Percentiles rank a stretch among this genome's conserved stretches.
These are phyloP conservation scores for Ovis aries DNA, from an alignment of 2,113 vertebrate species.

Conservation along the genomic window DNA sequence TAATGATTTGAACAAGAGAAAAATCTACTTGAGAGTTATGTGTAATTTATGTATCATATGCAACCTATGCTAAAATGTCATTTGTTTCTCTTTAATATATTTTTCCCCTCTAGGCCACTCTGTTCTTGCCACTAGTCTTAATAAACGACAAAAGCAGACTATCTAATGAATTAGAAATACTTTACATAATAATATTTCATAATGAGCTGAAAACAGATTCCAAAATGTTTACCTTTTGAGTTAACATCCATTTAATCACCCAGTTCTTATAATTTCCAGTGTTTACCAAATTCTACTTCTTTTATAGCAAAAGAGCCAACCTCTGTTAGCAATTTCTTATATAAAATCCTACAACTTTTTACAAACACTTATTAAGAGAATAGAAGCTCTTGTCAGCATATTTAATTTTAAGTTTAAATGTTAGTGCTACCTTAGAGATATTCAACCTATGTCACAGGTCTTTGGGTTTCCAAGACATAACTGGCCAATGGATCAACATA, in stretches of 20 bases:
- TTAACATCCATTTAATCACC: background rate
- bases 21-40: background rate
- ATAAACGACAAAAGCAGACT: slow-evolving; percentile 42
- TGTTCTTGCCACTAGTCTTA: slow-evolving; percentile 40
- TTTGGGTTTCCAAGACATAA: background rate
- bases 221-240: slow-evolving; percentile 13
- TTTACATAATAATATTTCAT: slow-evolving; percentile 50
- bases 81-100: slow-evolving; percentile 45
- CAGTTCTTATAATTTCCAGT: background rate
- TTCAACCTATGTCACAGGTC: background rate
- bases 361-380: background rate
- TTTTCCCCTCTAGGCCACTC: slow-evolving; percentile 36
- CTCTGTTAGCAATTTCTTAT: background rate
- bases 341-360: background rate
- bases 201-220: background rate
- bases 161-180: slow-evolving; percentile 13
- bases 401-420: background rate
- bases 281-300: slow-evolving; percentile 18
- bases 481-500: background rate
- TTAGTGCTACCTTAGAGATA: background rate
- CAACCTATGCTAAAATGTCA: slow-evolving; percentile 33
- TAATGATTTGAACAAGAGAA: slow-evolving; percentile 26
- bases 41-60: slow-evolving; percentile 28
- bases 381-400: background rate
- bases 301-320: background rate